Conservation (phyloP, 2,888 invertebrate genomes). For the Podabrus alpinus region DNA sequence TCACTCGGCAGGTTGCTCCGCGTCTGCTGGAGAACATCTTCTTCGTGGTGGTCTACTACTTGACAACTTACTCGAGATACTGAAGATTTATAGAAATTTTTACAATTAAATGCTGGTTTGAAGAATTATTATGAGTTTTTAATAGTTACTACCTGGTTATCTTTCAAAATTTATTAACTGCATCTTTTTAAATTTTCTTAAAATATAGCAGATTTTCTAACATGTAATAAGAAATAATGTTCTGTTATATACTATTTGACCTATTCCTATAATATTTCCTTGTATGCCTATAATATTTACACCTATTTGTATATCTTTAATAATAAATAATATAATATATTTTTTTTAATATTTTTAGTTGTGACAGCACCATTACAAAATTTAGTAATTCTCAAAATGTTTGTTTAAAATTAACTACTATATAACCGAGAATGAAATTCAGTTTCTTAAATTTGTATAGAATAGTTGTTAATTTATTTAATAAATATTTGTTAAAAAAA, state of each 20-base stretch:
- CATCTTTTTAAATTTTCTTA: background rate
- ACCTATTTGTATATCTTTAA: background rate
- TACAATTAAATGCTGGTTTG: constrained; percentile 33
- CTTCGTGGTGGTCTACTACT: constrained; percentile 48
- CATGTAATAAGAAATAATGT: too few relatives aligned
- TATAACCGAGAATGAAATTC: background rate
- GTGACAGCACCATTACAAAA: background rate
- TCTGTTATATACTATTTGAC: background rate
- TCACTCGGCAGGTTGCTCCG: constrained; percentile 49
- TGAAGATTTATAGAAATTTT: constrained; percentile 36
- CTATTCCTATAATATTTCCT: background rate
- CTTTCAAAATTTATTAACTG: background rate
- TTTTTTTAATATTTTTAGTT: background rate
- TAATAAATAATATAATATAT: background rate
- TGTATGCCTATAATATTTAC: background rate
- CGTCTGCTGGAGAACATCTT: constrained; percentile 47
- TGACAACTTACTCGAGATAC: constrained; percentile 35
- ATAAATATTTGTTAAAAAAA: background rate
- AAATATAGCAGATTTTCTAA: background rate
- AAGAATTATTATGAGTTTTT: constrained; percentile 23
- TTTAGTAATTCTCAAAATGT: background rate
- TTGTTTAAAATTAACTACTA: background rate
- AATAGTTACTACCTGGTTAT: constrained; percentile 5
- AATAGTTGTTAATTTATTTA: background rate
- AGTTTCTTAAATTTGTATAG: background rate